Base-by-base conservation (phyloP, 2,888 invertebrate genomes). In the Drosophila kambysellisi region DNA sequence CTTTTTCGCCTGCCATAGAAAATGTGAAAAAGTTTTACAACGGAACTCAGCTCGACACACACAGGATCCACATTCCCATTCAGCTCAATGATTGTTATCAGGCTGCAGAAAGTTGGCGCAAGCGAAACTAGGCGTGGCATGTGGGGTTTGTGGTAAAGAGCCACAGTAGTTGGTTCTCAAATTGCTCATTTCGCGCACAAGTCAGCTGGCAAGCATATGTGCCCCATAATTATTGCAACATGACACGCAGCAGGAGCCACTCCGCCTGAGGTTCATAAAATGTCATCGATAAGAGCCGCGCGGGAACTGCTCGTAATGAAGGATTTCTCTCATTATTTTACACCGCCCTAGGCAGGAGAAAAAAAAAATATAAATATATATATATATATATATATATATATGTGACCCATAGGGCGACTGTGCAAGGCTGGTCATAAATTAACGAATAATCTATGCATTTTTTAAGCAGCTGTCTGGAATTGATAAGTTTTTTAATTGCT, bases 141-240 rank as follows among this genome's bases (percentile, higher is more conserved):
- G 0, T 46, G 25, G 25, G 15, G 2, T 46, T 46, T 15, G 46
- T 46, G 46, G 29, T 8, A 46, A 50, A 15, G 7, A 48, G 63
- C 62, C 64, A 51, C 41, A 63, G 62, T 63, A 63, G 54, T 65
- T 58, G 51, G 8, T 39, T 39, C 43, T 20, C 46, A 70, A 74
- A 74, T 73, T 84, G 89, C 71, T 88, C 89, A 72, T 83, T 86
- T 83, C 58, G 59, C 70, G 29, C 12, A n/a, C 20, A 15, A 62
- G 72, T 39, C 30, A 57, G 29, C 48, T 56, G 68, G 30, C 53
- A 53, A 59, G 58, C 84, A 83, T 83, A 87, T 85, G 87, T 84
- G 84, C 83, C 65, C 62, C 70, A 76, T 85, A 87, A 85, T 87
- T 84, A 85, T 87, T 79, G 81, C 87, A 82, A 87, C 75, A 82